phyloP scores from a whole-genome alignment of 2,797 vertebrate genomes.

The Trichosurus vulpecula region DNA sequence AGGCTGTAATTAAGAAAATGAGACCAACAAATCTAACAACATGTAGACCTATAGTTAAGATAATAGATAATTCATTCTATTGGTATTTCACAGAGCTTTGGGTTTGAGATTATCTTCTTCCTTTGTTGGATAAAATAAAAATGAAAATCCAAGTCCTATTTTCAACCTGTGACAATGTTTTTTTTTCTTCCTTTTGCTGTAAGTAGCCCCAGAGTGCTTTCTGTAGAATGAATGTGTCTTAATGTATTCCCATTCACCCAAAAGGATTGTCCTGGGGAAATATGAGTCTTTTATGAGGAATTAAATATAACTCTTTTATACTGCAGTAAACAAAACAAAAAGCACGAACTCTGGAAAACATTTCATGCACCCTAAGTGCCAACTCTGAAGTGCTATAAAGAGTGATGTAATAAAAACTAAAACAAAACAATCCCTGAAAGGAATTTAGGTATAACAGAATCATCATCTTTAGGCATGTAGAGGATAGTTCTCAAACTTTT shows the following conservation, averaged over 20 bases:
- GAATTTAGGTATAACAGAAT: background rate
- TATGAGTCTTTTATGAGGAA: constrained; percentile 15
- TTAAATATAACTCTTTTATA: constrained; percentile 8
- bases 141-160: constrained; percentile 31
- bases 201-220: constrained; percentile 18
- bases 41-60: background rate
- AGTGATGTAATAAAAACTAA: constrained; percentile 13
- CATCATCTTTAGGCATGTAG: constrained; percentile 34
- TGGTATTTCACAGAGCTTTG: background rate
- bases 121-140: background rate
- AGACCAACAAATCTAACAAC: background rate
- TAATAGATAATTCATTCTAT: constrained; percentile 17
- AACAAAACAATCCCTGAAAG: constrained; percentile 29
- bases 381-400: background rate
- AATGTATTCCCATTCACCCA: background rate
- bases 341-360: background rate
- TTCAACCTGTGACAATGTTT: background rate
- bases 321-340: constrained; percentile 5
- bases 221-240: background rate
- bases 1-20: constrained; percentile 12
- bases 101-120: background rate
- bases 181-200: background rate
- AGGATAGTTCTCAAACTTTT: background rate
- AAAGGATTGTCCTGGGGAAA: constrained; percentile 7
- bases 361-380: background rate